Conservation (phyloP, 2,888 invertebrate genomes). For the Apodemia mormo region DNA sequence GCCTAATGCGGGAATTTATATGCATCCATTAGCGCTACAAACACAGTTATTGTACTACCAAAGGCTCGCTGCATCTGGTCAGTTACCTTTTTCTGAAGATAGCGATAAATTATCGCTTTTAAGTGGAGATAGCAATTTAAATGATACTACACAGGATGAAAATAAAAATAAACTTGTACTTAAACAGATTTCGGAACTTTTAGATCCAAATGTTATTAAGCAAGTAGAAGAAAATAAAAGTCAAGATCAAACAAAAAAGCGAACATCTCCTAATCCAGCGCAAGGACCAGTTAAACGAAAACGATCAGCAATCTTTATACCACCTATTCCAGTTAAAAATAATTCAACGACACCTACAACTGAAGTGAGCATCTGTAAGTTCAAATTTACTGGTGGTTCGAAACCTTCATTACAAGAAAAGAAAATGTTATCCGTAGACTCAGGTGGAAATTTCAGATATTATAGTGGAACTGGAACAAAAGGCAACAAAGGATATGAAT, state of each 20-base stretch:
- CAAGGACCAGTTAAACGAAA: slow-evolving; percentile 85
- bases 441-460: slow-evolving; percentile 93
- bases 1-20: slow-evolving; percentile 86
- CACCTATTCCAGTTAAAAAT: slow-evolving; percentile 88
- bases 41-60: slow-evolving; percentile 89
- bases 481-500: slow-evolving; percentile 90
- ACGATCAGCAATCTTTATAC: slow-evolving; percentile 91
- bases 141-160: slow-evolving; percentile 61
- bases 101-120: slow-evolving; percentile 59
- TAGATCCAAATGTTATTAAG: slow-evolving; percentile 72
- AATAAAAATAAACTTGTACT: slow-evolving; percentile 71
- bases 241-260: slow-evolving; percentile 67
- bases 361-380: slow-evolving; percentile 95
- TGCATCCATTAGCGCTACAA: slow-evolving; percentile 88
- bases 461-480: slow-evolving; percentile 93
- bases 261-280: slow-evolving; percentile 60
- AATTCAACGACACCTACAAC: slow-evolving; percentile 89
- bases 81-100: slow-evolving; percentile 63
- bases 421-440: slow-evolving; percentile 94
- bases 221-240: slow-evolving; percentile 60
- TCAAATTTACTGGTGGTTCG: slow-evolving; percentile 95
- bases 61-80: slow-evolving; percentile 83
- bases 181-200: slow-evolving; percentile 71
- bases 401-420: slow-evolving; percentile 94
- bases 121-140: slow-evolving; percentile 53